Conservation (phyloP, 2,797 vertebrate genomes). For the Danionella dracula region DNA sequence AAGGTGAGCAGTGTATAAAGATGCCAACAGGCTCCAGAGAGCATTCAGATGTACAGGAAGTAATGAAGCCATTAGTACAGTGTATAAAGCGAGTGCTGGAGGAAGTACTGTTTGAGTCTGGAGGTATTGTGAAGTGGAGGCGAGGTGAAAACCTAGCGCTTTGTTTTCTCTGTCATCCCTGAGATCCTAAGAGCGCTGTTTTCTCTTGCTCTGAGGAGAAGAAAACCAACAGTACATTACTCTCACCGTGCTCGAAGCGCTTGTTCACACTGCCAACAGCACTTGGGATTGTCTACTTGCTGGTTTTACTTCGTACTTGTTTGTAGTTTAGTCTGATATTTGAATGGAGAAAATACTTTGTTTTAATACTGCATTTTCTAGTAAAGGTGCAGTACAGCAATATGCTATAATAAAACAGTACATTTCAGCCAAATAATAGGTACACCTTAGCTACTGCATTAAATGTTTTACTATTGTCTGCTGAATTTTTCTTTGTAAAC, state of each 20-base stretch:
- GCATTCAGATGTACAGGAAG: not conserved
- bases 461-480: too few species aligned
- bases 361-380: too few species aligned
- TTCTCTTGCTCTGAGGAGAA: not conserved
- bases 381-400: too few species aligned
- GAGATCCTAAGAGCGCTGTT: slow-evolving; percentile 12
- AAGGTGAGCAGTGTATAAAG: not conserved
- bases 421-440: too few species aligned
- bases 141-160: slow-evolving; percentile 13
- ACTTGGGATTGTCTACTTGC: slow-evolving; percentile 1
- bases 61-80: slow-evolving; percentile 15
- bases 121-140: slow-evolving; percentile 6
- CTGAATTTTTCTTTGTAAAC: too few species aligned
- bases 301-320: slow-evolving; percentile 28
- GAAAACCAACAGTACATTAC: slow-evolving; percentile 25
- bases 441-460: too few species aligned
- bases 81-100: slow-evolving; percentile 3
- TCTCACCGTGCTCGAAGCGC: slow-evolving; percentile 4
- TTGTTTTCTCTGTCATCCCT: slow-evolving; percentile 21
- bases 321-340: slow-evolving; percentile 12
- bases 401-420: too few species aligned
- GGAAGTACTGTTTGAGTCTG: not conserved
- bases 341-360: too few species aligned
- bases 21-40: not conserved
- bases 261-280: slow-evolving; percentile 7